Percentiles rank a stretch among this genome's conserved stretches.
Evolutionary conservation across 2,888 invertebrate genomes (phyloP).

Genomic region (Troilus luridus): DNA sequence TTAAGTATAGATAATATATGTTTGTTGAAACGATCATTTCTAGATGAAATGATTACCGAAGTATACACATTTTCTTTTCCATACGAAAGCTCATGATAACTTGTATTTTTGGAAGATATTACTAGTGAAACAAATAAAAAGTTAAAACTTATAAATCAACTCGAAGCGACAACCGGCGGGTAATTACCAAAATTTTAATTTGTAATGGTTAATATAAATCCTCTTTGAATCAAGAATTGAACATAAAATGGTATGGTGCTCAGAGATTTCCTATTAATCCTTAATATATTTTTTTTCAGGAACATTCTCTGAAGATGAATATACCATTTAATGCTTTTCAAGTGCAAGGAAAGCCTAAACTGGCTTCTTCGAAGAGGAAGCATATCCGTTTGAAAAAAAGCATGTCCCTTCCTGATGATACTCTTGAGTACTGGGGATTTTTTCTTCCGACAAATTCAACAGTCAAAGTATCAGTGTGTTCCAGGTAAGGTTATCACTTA

Average conservation of each 20-base stretch:
- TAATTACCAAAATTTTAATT: neutral
- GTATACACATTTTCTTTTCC: no score
- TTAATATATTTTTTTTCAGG: slow-evolving; percentile 69
- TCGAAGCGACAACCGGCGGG: no score
- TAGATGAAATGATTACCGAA: no score
- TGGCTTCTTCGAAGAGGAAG: slow-evolving; percentile 77
- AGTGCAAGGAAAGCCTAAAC: slow-evolving; percentile 78
- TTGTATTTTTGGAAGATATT: no score
- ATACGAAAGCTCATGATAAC: no score
- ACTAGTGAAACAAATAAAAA: no score
- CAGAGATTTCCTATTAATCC: neutral
- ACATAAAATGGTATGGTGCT: neutral
- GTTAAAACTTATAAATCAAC: no score
- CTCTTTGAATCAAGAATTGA: neutral
- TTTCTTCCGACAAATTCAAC: slow-evolving; percentile 84
- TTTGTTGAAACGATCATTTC: no score
- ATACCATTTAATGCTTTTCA: slow-evolving; percentile 80
- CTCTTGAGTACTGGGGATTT: slow-evolving; percentile 91
- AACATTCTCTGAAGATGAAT: slow-evolving; percentile 84
- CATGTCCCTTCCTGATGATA: slow-evolving; percentile 87
- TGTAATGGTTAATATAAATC: neutral
- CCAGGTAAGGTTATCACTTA: slow-evolving; percentile 72
- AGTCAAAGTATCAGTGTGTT: slow-evolving; percentile 84
- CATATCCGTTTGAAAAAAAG: slow-evolving; percentile 85
- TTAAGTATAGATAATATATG: no score